These are phyloP conservation scores for Psilopsiagon aymara DNA, from an alignment of 2,113 vertebrate species.

Conservation along the genomic window DNA sequence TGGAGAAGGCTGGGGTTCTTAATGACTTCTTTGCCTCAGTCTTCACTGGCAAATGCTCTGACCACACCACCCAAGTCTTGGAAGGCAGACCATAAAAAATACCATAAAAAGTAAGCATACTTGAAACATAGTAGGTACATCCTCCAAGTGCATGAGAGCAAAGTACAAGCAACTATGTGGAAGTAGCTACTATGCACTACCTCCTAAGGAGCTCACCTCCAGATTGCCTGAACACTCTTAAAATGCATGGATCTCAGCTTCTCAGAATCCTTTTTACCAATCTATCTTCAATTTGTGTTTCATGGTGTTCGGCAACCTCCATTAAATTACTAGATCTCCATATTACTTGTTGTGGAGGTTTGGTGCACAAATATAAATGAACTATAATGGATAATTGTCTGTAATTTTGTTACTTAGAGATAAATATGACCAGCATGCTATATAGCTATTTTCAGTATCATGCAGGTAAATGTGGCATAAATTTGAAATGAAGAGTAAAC, in stretches of 20 bases:
- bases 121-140: neutral
- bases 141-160: neutral
- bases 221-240: neutral
- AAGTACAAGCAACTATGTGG: neutral
- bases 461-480: neutral
- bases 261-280: neutral
- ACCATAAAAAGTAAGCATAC: neutral
- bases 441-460: constrained; percentile 1
- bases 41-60: no score
- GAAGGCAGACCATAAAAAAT: neutral
- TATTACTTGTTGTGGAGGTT: neutral
- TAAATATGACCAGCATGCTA: neutral
- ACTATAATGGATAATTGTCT: neutral
- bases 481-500: neutral
- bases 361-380: neutral
- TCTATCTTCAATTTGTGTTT: neutral
- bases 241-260: neutral
- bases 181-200: neutral
- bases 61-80: no score
- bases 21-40: no score
- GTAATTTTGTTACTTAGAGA: neutral
- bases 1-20: no score
- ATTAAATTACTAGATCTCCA: neutral
- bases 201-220: neutral
- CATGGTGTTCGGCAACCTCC: neutral